These are phyloP conservation scores for Cydia fagiglandana DNA, from an alignment of 1,140 invertebrate genomes.

Conservation along the genomic window DNA sequence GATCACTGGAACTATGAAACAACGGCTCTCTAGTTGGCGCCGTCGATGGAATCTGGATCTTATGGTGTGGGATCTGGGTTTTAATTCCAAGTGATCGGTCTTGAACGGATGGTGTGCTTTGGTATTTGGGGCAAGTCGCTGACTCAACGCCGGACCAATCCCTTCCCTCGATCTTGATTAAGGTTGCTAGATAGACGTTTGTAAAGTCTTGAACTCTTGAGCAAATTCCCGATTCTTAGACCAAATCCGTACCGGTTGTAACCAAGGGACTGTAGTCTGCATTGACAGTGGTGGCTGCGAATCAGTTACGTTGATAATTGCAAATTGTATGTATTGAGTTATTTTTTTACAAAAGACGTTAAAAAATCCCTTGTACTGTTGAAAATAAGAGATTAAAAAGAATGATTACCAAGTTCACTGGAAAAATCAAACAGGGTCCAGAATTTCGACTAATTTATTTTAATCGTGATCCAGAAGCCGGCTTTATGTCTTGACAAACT, in stretches of 20 bases:
- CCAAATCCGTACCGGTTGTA: too few relatives aligned
- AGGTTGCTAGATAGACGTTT: slow-evolving; percentile 2
- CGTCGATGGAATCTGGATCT: slow-evolving; percentile 46
- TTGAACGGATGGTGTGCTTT: slow-evolving; percentile 65
- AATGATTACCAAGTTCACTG: too few relatives aligned
- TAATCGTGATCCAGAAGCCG: too few relatives aligned
- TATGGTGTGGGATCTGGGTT: slow-evolving; percentile 39
- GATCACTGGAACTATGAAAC: slow-evolving; percentile 61
- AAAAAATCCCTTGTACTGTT: too few relatives aligned
- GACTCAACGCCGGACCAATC: slow-evolving; percentile 74
- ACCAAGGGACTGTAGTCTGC: too few relatives aligned
- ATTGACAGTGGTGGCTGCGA: neutral
- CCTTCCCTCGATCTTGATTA: slow-evolving; percentile 51
- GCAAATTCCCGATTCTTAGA: neutral
- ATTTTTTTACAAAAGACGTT: too few relatives aligned
- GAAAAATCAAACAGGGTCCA: too few relatives aligned
- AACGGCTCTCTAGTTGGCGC: slow-evolving; percentile 58
- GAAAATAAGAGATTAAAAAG: too few relatives aligned
- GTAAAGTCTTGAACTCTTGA: neutral
- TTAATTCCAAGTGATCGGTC: slow-evolving; percentile 48
- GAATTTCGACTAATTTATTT: too few relatives aligned
- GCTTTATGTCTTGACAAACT: too few relatives aligned
- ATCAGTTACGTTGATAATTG: neutral
- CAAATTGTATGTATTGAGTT: too few relatives aligned
- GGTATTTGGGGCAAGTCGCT: slow-evolving; percentile 75